Conservation (phyloP, 2,888 invertebrate genomes). For the Willowsia nigromaculata region DNA sequence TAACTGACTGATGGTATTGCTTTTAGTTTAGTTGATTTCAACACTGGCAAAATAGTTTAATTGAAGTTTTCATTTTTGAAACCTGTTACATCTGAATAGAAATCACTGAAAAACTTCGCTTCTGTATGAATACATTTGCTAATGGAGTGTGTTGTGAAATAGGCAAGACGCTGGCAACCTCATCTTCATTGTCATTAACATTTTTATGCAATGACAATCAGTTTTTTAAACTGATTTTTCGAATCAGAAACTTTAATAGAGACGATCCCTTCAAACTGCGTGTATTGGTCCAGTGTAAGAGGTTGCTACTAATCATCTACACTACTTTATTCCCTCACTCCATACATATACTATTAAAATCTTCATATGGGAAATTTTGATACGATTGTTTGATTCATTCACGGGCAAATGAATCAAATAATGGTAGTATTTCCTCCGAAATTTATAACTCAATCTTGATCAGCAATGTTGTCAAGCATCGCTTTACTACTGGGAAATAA, state of each 20-base stretch:
- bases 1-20: neutral
- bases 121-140: neutral
- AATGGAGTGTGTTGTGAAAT: too few species aligned
- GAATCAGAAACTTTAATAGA: too few species aligned
- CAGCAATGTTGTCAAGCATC: neutral
- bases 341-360: too few species aligned
- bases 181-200: too few species aligned
- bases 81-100: neutral
- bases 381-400: neutral
- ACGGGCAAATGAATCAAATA: neutral
- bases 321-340: too few species aligned
- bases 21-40: neutral
- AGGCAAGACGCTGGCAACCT: too few species aligned
- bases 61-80: neutral
- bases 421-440: neutral
- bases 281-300: too few species aligned
- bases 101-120: neutral
- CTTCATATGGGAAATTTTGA: neutral
- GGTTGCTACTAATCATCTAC: too few species aligned
- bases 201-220: too few species aligned
- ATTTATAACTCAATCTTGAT: conserved; percentile 3
- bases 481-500: neutral
- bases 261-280: too few species aligned
- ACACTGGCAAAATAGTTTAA: neutral
- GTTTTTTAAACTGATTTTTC: too few species aligned